Percentiles rank a stretch among this genome's conserved stretches.
Conservation (phyloP, 2,797 vertebrate genomes). For the Lacerta viridis region DNA sequence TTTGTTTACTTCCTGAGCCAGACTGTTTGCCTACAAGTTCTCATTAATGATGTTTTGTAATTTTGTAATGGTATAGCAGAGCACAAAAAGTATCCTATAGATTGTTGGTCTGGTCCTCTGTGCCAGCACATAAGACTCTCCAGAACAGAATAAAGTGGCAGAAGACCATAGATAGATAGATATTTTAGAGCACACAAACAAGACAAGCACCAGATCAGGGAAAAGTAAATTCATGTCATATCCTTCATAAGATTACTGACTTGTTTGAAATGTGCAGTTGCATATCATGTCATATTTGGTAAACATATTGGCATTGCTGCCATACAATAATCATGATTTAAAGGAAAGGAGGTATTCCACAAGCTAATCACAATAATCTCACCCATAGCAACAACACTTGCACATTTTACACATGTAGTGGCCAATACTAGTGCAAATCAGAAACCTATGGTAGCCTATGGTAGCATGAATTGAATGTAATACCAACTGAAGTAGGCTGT, state of each 20-base stretch:
- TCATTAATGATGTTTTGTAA: neutral
- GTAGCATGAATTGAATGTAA: neutral
- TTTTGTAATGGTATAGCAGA: neutral
- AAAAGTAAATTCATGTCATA: constrained; percentile 10
- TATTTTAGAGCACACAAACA: neutral
- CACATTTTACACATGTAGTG: neutral
- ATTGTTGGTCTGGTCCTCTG: neutral
- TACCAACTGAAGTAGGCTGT: neutral
- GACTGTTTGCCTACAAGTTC: neutral
- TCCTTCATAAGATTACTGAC: neutral
- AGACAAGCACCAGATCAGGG: neutral
- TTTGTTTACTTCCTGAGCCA: constrained; percentile 23
- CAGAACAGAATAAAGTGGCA: neutral
- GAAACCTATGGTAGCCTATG: neutral
- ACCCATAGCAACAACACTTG: neutral
- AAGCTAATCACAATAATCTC: neutral
- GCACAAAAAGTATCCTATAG: neutral
- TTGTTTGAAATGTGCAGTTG: neutral
- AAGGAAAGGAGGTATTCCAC: neutral
- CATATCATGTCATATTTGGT: neutral
- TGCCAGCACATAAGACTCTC: neutral
- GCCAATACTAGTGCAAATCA: neutral
- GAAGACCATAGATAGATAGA: neutral
- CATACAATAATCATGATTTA: neutral
- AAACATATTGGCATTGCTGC: neutral